Evolutionary conservation across 2,113 vertebrate genomes (phyloP), one percentile per base, ranked within the genome.

Genomic region (Nettapus auritus): DNA sequence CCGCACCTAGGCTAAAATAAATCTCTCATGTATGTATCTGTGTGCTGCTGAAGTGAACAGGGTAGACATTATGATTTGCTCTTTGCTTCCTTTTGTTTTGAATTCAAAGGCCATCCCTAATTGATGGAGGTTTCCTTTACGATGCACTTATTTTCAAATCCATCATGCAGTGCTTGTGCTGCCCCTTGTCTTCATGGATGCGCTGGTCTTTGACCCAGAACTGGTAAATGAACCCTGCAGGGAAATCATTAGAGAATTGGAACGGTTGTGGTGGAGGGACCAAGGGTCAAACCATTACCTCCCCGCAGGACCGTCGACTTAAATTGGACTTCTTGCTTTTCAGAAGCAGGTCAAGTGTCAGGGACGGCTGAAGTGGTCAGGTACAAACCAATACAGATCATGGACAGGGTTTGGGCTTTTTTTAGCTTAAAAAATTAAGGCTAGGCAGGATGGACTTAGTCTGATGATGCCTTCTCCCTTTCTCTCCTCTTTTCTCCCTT

Each of bases 191-290:
- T 97, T 94, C 91, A 1, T 84, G 81, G 91, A 84, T 95, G 84
- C 63, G 76, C 94, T 95, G 96, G 96, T 95, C 97, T 97, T 97
- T 98, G 96, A 97, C 97, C 95, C 90, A 94, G 94, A 97, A 96
- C 90, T 97, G 93, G 95, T 97, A 96, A 97, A 96, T 97, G 97
- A 97, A 96, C 94, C 94, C 97, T 98, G 94, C 92, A 94, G 96
- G 97, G 96, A 98, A 96, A 96, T 97, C 94, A 96, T 97, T 98
- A 98, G 95, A 96, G 96, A 97, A 94, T 68, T 95, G 85, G 70
- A 95, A 91, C 9, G 23, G 63, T 94, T 96, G 86, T 64, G 25
- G 87, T 93, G 67, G 86, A 81, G 70, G 53, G 89, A 88, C 88
- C 89, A 97, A 83, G 88, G 96, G 96, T 97, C 95, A 98, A 96